phyloP scores from a whole-genome alignment of 2,797 vertebrate species.

The Melanotaenia parkinsoni region DNA sequence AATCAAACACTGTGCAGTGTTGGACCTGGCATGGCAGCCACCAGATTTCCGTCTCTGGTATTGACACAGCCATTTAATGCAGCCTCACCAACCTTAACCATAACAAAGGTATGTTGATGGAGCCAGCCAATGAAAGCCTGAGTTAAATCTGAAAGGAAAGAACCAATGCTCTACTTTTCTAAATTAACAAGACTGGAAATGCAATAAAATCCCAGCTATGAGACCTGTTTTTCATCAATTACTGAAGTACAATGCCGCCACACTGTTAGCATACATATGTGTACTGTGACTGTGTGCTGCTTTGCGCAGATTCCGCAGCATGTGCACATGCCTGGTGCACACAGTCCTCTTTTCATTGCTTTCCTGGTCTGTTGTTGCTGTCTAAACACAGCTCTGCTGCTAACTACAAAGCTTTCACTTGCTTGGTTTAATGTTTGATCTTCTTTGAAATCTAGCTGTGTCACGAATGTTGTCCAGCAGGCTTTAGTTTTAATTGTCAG shows the following conservation, averaged over 20 bases:
- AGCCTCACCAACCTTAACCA: conserved; percentile 56
- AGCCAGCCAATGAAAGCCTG: conserved; percentile 56
- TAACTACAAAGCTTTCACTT: conserved; percentile 28
- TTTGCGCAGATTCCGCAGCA: conserved; percentile 45
- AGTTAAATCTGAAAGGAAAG: conserved; percentile 65
- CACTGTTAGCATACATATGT: conserved; percentile 64
- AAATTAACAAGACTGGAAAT: conserved; percentile 81
- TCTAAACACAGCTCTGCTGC: conserved; percentile 39
- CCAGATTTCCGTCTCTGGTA: conserved; percentile 81
- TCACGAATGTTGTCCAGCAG: conserved; percentile 19
- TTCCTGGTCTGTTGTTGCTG: conserved; percentile 40
- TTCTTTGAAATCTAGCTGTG: conserved; percentile 20
- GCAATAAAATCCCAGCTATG: conserved; percentile 71
- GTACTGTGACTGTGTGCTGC: conserved; percentile 64
- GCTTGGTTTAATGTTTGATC: conserved; percentile 22
- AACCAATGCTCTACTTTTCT: conserved; percentile 71
- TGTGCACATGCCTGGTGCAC: conserved; percentile 44
- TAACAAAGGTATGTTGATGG: conserved; percentile 82
- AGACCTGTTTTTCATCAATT: conserved; percentile 80
- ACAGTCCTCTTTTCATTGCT: conserved; percentile 52
- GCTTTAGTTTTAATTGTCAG: conserved; percentile 9
- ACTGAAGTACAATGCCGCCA: conserved; percentile 59
- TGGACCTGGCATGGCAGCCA: conserved; percentile 57
- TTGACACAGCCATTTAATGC: conserved; percentile 75
- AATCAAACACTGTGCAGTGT: conserved; percentile 71